Conservation (phyloP, 2,113 vertebrate genomes). For the Microtus montanus region DNA sequence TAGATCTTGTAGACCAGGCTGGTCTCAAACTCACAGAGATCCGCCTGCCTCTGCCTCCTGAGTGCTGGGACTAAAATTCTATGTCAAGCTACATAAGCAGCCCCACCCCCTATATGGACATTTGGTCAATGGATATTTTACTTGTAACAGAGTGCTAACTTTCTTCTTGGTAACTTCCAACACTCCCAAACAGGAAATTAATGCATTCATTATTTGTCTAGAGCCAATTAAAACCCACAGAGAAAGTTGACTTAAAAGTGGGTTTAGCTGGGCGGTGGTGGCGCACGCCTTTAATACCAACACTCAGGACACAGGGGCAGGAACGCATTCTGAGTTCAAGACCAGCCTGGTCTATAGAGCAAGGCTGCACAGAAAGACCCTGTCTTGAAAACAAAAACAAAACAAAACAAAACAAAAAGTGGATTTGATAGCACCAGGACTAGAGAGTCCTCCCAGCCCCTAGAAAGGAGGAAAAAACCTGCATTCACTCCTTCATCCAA, state of each 20-base stretch:
- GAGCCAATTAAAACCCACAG: conserved; percentile 34
- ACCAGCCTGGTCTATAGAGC: no score
- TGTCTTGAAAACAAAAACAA: no score
- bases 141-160: conserved; percentile 2
- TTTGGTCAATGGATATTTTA: neutral
- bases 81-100: neutral
- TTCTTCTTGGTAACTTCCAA: conserved; percentile 45
- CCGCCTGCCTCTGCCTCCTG: no score
- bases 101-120: neutral
- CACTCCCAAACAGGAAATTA: neutral
- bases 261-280: neutral
- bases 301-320: no score
- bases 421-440: neutral
- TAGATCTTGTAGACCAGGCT: no score
- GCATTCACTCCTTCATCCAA: neutral
- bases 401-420: neutral
- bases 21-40: no score
- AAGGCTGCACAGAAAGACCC: no score
- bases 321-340: no score
- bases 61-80: no score
- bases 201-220: neutral
- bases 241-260: conserved; percentile 35
- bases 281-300: no score
- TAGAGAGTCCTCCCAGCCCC: neutral
- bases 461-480: neutral